A percentile compares a stretch with the other conserved stretches of the same genome.
phyloP scores from a whole-genome alignment of 2,113 vertebrate species.

The Callopanchax toddi region DNA sequence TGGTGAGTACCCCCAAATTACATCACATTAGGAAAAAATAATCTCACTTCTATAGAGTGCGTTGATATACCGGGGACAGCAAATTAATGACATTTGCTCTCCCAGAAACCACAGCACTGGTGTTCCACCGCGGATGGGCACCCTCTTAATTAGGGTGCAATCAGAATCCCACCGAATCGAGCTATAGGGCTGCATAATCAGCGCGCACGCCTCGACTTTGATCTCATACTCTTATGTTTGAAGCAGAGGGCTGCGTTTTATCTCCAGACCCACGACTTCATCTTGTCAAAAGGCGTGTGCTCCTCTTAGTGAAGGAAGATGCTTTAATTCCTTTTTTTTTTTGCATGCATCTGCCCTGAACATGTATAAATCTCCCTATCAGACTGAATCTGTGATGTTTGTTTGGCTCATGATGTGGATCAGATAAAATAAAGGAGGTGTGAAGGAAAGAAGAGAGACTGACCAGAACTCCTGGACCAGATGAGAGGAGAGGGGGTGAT shows the following conservation, averaged over 20 bases:
- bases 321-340: background rate
- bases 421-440: background rate
- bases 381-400: background rate
- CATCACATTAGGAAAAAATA: background rate
- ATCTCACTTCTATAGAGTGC: background rate
- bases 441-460: background rate
- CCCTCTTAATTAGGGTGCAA: slow-evolving; percentile 51
- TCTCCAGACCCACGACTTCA: slow-evolving; percentile 43
- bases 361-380: background rate
- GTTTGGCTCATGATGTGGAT: background rate
- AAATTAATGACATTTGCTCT: slow-evolving; percentile 5
- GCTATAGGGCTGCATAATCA: slow-evolving; percentile 51
- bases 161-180: slow-evolving; percentile 26
- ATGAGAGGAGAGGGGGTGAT: background rate
- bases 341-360: too few relatives aligned
- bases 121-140: slow-evolving; percentile 36
- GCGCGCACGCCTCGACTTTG: slow-evolving; percentile 50
- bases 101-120: slow-evolving; percentile 1
- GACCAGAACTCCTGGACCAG: background rate
- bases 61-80: too few relatives aligned
- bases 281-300: slow-evolving; percentile 4
- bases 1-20: slow-evolving; percentile 15
- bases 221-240: slow-evolving; percentile 41
- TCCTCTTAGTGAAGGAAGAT: background rate
- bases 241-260: slow-evolving; percentile 43